Base-by-base conservation (phyloP, 2,888 invertebrate genomes). In the Herminia tarsipennalis region DNA sequence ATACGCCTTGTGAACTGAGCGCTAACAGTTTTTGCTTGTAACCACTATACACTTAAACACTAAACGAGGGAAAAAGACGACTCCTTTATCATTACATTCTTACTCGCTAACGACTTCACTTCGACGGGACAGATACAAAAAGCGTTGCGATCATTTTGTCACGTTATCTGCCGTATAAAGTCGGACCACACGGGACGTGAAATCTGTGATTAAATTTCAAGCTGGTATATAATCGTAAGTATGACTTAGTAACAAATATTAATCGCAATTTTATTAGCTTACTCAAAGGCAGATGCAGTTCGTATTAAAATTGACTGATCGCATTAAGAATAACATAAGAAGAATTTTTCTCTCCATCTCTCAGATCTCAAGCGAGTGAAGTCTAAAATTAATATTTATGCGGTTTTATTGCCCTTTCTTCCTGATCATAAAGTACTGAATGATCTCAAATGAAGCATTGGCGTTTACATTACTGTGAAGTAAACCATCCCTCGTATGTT, bases 11-110 rank as follows among this genome's bases (percentile, higher is more conserved):
- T 70, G 69, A 68, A 67, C 73, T 64, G 66, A 68, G 70, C 70
- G 66, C 76, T 78, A 81, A 81, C 79, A 82, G 83, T 83, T 83
- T 83, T 83, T 83, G 78, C 80, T 71, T 77, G 80, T 79, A 76
- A 61, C 68, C 70, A 71, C 57, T 63, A 62, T 58, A 58, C 56
- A 55, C 58, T 61, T 62, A 60, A 65, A 57, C 57, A 66, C 58
- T 54, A 45, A 72, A 59, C 53, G 43, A 60, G 56, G 57, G 56
- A 57, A 62, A 73, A 70, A 68, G 57, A 65, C 59, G 54, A 55
- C 44, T 35, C 28, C 44, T 43, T 42, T 65, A 67, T 60, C 65
- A 51, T 33, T 48, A 48, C 45, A 61, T 65, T 61, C 50, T 57
- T 58, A 44, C 30, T 47, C 43, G 40, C 55, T 66, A 64, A 64